Evolutionary conservation across 1,140 invertebrate genomes (phyloP), one percentile per base, ranked within the genome.

Genomic region (Glossosoma conforme): DNA sequence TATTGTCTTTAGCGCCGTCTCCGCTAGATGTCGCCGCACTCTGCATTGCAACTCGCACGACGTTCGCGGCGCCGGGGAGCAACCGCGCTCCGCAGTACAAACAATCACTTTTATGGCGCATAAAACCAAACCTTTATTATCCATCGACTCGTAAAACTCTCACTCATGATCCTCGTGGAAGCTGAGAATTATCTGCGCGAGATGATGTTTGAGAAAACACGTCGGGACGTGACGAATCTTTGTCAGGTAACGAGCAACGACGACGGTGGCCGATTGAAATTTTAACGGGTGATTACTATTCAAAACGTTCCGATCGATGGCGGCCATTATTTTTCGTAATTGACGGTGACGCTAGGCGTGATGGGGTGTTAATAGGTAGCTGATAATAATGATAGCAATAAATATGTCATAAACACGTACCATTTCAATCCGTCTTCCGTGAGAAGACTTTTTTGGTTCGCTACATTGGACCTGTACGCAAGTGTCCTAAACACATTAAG

Each of bases 101-200:
- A 70, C 70, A 72, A 72, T 71, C 69, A 64, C 66, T 60, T 73
- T 75, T 75, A 75, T 68, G 69, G 67, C 69, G 56, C 68, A 73
- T 75, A 75, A 75, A 75, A 75, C 66, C 72, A 71, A 72, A 67
- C 67, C 69, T 75, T 74, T 73, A 75, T 72, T 69, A 70, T 65
- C 64, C 60, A 61, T 64, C 57, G 59, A 65, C 65, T 63, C 66
- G 69, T 75, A 73, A 75, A 73, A 71, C 64, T 70, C 63, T 64
- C 65, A 65, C 72, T 74, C 72, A 71, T 69, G 62, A 68, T 74
- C 73, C 73, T 74, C 72, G 72, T 50, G 40, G 49, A 56, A 44
- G 48, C 48, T 43, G 36, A 50, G 52, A 57, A 57, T 57, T 57
- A 57, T 52, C n/a, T n/a, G n/a, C n/a, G n/a, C n/a, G n/a, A n/a